Percentiles rank a stretch among this genome's conserved stretches.
Conservation (phyloP, 2,888 invertebrate genomes). For the Drosophila histrio region DNA sequence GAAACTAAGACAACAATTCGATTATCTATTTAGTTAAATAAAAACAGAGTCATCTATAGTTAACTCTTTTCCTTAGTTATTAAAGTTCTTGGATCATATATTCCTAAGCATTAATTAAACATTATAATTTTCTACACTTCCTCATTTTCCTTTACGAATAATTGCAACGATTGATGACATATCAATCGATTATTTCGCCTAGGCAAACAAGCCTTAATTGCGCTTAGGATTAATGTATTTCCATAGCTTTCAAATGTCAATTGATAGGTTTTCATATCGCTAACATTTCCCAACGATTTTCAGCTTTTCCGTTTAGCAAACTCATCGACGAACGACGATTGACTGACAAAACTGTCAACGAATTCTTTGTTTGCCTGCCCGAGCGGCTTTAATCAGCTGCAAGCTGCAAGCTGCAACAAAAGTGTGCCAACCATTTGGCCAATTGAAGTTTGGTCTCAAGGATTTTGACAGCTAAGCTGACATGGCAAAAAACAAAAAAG, state of each 20-base stretch:
- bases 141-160: not conserved
- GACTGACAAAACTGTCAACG: constrained; percentile 60
- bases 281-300: constrained; percentile 11
- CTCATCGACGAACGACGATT: constrained; percentile 36
- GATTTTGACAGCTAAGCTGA: constrained; percentile 60
- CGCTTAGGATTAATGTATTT: constrained; percentile 1
- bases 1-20: no score
- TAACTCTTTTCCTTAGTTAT: not conserved
- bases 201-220: not conserved
- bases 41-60: not conserved
- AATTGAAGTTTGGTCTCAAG: constrained; percentile 41
- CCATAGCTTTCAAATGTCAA: constrained; percentile 1
- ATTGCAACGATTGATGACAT: not conserved
- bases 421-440: constrained; percentile 48
- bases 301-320: constrained; percentile 38
- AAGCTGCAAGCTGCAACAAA: constrained; percentile 33
- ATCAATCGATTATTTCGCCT: not conserved
- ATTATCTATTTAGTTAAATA: no score
- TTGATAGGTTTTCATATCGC: constrained; percentile 20
- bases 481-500: constrained; percentile 31
- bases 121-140: not conserved
- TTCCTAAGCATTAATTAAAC: no score
- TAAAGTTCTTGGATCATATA: no score
- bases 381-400: constrained; percentile 53
- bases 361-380: not conserved